A percentile compares a stretch with the other conserved stretches of the same genome.
These are phyloP conservation scores for Rana temporaria DNA, from an alignment of 2,113 vertebrate genomes.

Conservation along the genomic window DNA sequence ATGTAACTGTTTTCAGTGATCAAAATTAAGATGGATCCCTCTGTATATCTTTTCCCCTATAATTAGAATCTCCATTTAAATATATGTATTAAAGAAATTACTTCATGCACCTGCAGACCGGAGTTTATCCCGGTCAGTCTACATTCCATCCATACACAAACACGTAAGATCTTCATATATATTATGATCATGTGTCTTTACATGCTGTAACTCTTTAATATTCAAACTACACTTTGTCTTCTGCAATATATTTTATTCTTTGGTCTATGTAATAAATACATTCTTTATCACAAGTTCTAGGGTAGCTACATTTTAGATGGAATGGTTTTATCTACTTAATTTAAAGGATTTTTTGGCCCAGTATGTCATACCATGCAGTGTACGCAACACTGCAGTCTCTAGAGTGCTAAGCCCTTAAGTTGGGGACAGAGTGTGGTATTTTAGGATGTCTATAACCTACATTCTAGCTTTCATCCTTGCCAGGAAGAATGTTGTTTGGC, in stretches of 20 bases:
- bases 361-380: neutral
- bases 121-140: slow-evolving; percentile 4
- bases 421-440: neutral
- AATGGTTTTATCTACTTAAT: slow-evolving; percentile 12
- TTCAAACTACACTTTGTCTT: slow-evolving; percentile 23
- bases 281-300: slow-evolving; percentile 4
- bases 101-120: slow-evolving; percentile 37
- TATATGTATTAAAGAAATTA: slow-evolving; percentile 1
- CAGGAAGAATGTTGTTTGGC: too few relatives aligned
- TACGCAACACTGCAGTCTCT: neutral
- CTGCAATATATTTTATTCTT: slow-evolving; percentile 37
- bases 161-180: neutral
- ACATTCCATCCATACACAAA: slow-evolving; percentile 14
- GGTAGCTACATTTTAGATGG: neutral
- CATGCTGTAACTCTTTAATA: slow-evolving; percentile 4
- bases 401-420: neutral
- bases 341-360: slow-evolving; percentile 1
- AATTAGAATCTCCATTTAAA: neutral
- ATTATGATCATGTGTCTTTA: slow-evolving; percentile 10
- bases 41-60: neutral
- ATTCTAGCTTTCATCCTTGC: neutral
- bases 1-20: neutral
- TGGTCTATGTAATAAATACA: slow-evolving; percentile 42
- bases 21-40: neutral
- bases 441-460: neutral